Evolutionary conservation across 2,888 invertebrate genomes (phyloP).

Genomic region (Drosophila sordidapex): DNA sequence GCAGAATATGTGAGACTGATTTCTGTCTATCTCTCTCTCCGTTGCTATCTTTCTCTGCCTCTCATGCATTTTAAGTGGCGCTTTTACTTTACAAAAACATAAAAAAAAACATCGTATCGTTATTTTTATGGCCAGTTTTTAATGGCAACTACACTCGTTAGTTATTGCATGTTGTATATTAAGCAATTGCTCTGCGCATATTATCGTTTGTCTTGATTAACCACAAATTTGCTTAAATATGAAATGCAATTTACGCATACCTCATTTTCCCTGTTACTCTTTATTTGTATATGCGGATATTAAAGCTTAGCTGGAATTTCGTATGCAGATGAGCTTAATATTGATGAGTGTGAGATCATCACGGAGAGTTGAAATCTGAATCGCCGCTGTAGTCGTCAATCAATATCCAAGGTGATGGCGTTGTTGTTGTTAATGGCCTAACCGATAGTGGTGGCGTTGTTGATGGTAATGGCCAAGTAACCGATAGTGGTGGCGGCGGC

Average conservation of each 20-base stretch:
- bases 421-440: too few relatives aligned
- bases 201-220: not conserved
- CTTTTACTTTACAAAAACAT: slow-evolving; percentile 23
- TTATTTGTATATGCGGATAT: not conserved
- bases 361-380: not conserved
- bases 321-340: not conserved
- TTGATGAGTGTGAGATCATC: not conserved
- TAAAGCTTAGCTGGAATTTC: not conserved
- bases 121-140: slow-evolving; percentile 12
- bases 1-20: not conserved
- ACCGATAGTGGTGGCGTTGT: too few relatives aligned
- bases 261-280: not conserved
- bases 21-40: not conserved
- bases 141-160: slow-evolving; percentile 5
- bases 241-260: not conserved
- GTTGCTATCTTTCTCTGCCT: too few relatives aligned
- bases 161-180: not conserved
- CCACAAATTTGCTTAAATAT: not conserved
- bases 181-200: not conserved
- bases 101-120: slow-evolving; percentile 20
- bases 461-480: too few relatives aligned
- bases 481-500: not conserved
- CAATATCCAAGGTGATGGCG: too few relatives aligned
- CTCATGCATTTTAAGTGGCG: slow-evolving; percentile 36
- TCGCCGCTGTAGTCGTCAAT: too few relatives aligned